A percentile compares a stretch with the other conserved stretches of the same genome.
Evolutionary conservation across 2,888 invertebrate genomes (phyloP).

Genomic region (Athalia cordata): DNA sequence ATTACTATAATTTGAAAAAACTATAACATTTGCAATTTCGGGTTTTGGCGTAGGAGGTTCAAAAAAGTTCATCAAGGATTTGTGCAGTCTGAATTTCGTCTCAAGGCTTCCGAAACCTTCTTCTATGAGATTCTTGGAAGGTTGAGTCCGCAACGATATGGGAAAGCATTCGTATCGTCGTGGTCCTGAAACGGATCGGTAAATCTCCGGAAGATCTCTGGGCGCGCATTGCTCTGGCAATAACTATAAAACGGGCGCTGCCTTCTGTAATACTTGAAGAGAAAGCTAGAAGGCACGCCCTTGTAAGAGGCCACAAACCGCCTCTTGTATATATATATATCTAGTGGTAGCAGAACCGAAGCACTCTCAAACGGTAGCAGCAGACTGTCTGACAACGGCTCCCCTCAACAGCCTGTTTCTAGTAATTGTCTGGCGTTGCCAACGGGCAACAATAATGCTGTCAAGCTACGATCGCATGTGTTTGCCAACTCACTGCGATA

Average conservation of each 20-base stretch:
- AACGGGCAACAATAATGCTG: slow-evolving; percentile 45
- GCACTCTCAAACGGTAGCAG: slow-evolving; percentile 40
- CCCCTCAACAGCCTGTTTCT: slow-evolving; percentile 29
- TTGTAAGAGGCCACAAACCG: slow-evolving; percentile 29
- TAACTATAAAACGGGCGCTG: slow-evolving; percentile 24
- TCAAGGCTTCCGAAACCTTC: no score
- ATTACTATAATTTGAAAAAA: neutral
- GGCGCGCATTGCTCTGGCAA: slow-evolving; percentile 19
- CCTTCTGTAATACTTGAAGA: slow-evolving; percentile 43
- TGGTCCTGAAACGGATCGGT: neutral
- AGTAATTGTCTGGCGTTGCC: slow-evolving; percentile 43
- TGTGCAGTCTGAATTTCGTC: no score
- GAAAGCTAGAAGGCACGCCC: slow-evolving; percentile 45
- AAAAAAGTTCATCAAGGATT: neutral
- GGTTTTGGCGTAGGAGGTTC: neutral
- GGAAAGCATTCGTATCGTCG: no score
- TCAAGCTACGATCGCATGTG: slow-evolving; percentile 38
- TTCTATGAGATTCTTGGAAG: neutral
- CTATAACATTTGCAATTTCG: neutral
- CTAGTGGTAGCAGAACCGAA: slow-evolving; percentile 18
- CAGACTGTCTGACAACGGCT: slow-evolving; percentile 39
- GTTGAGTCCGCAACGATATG: neutral
- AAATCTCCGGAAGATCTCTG: slow-evolving; percentile 1
- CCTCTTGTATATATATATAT: neutral
- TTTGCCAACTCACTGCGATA: slow-evolving; percentile 41